Conservation (phyloP, 1,140 invertebrate species). For the Leptinotarsa lineolata region DNA sequence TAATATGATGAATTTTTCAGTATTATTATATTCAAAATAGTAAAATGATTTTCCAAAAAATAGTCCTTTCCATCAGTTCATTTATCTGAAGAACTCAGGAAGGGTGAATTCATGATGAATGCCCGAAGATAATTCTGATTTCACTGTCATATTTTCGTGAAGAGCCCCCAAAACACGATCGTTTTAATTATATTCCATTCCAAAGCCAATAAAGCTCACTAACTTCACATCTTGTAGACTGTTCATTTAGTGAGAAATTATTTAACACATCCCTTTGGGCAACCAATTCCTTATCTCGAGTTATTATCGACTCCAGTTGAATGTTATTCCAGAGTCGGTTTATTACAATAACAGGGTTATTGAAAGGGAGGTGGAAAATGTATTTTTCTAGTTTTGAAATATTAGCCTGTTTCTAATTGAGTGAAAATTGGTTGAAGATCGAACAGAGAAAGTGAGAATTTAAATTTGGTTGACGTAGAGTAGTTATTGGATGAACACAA, state of each 20-base stretch:
- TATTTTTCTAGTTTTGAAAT: too few relatives aligned
- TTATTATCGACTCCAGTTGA: slow-evolving; percentile 1
- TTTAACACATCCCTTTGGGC: slow-evolving; percentile 19
- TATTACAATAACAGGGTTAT: not conserved
- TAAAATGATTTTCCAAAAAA: too few relatives aligned
- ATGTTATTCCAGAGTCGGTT: not conserved
- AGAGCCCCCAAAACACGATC: not conserved
- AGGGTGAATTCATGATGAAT: not conserved
- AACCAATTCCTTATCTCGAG: slow-evolving; percentile 6
- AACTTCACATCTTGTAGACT: slow-evolving; percentile 14
- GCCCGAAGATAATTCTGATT: not conserved
- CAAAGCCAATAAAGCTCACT: slow-evolving; percentile 21
- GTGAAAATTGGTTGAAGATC: too few relatives aligned
- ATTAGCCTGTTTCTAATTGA: too few relatives aligned
- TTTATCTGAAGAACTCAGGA: too few relatives aligned
- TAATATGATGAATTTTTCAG: too few relatives aligned
- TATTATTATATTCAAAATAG: too few relatives aligned
- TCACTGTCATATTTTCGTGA: slow-evolving; percentile 13
- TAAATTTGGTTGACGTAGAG: too few relatives aligned
- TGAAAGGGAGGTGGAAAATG: not conserved
- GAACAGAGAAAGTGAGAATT: too few relatives aligned
- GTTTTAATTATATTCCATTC: slow-evolving; percentile 16
- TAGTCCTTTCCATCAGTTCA: too few relatives aligned
- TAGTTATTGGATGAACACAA: too few relatives aligned
- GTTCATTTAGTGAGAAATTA: slow-evolving; percentile 18